A percentile compares a stretch with the other conserved stretches of the same genome.
phyloP scores from a whole-genome alignment of 2,888 invertebrate species.

The Scaptomyza polygonia region DNA sequence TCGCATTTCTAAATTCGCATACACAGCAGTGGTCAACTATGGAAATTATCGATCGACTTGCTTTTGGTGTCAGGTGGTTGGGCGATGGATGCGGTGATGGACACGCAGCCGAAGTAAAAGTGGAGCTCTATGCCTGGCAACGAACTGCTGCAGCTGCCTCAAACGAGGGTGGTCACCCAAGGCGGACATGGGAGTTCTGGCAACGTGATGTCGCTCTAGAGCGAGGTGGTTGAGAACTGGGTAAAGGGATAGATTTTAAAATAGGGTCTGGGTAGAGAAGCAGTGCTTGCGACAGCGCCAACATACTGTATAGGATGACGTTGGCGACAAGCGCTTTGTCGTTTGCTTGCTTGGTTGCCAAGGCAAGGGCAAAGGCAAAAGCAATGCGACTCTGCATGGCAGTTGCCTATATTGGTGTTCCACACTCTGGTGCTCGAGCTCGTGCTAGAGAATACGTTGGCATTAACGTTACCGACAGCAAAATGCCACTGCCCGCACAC shows the following conservation, averaged over 20 bases:
- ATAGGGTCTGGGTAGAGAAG: constrained; percentile 38
- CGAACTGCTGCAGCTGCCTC: constrained; percentile 57
- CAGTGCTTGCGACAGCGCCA: constrained; percentile 46
- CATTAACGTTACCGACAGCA: constrained; percentile 68
- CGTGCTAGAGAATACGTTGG: constrained; percentile 70
- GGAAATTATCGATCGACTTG: constrained; percentile 84
- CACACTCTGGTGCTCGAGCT: constrained; percentile 52
- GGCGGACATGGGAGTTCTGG: constrained; percentile 63
- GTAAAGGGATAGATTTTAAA: constrained; percentile 52
- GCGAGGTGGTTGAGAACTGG: constrained; percentile 27
- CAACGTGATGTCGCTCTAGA: constrained; percentile 3
- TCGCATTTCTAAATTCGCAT: constrained; percentile 82
- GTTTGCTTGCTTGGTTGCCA: constrained; percentile 37
- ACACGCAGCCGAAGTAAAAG: constrained; percentile 65
- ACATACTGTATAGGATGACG: constrained; percentile 42
- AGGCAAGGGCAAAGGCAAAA: constrained; percentile 25
- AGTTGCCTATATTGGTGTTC: constrained; percentile 53
- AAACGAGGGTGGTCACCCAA: constrained; percentile 73
- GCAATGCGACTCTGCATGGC: constrained; percentile 45
- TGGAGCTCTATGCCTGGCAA: constrained; percentile 57
- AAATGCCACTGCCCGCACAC: constrained; percentile 60
- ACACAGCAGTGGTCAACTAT: constrained; percentile 84
- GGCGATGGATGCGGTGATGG: constrained; percentile 75
- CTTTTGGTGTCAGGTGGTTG: constrained; percentile 82
- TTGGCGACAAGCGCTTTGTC: constrained; percentile 40